These are phyloP conservation scores for Cariama cristata DNA, from an alignment of 2,113 vertebrate genomes.

Conservation along the genomic window DNA sequence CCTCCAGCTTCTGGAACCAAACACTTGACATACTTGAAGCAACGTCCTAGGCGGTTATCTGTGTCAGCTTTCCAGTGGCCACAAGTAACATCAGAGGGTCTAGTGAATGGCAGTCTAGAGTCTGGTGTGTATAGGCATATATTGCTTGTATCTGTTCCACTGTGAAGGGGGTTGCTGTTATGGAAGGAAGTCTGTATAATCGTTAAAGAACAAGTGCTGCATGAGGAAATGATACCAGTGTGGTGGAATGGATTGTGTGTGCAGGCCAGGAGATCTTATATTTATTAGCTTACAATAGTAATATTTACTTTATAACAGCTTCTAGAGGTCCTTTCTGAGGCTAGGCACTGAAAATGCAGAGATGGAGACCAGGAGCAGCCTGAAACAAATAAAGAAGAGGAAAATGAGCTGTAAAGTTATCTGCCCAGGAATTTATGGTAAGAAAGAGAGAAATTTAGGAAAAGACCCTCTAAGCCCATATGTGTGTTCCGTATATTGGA, in stretches of 20 bases:
- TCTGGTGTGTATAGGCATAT: accelerated
- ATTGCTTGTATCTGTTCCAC: neutral
- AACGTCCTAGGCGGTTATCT: accelerated
- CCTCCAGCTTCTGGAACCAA: neutral
- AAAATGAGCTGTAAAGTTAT: neutral
- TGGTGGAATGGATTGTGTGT: neutral
- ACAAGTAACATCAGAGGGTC: accelerated
- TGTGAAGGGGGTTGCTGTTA: neutral
- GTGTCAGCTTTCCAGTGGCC: neutral
- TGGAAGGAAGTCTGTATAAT: neutral
- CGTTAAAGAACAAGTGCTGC: neutral
- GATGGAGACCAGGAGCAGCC: neutral
- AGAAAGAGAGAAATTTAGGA: neutral
- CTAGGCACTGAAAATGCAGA: neutral
- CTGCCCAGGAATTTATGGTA: neutral
- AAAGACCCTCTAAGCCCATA: neutral
- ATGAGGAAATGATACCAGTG: neutral
- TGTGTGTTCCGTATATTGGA: neutral
- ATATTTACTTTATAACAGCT: neutral
- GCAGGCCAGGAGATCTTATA: neutral
- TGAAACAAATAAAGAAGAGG: neutral
- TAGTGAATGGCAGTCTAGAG: no score
- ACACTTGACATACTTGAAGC: accelerated
- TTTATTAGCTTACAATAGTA: neutral
- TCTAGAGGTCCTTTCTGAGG: neutral